These are phyloP conservation scores for Rhamphomyia laevipes DNA, from an alignment of 2,888 invertebrate genomes.

Conservation along the genomic window DNA sequence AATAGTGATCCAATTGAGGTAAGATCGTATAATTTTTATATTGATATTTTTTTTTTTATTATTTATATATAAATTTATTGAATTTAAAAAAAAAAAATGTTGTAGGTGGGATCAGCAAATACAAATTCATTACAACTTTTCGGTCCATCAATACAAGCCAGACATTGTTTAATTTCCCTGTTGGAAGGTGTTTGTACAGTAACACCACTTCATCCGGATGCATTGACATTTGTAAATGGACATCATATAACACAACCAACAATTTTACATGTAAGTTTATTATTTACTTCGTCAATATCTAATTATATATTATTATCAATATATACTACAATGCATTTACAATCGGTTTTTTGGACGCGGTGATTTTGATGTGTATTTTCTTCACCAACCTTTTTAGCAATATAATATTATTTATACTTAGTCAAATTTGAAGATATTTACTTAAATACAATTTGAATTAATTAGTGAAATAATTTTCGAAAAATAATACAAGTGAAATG, in stretches of 20 bases:
- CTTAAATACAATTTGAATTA: too few relatives aligned
- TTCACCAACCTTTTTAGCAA: too few relatives aligned
- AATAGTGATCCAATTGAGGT: slow-evolving; percentile 56
- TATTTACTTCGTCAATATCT: too few relatives aligned
- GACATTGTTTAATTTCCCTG: slow-evolving; percentile 90
- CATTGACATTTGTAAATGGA: slow-evolving; percentile 89
- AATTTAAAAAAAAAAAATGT: neutral
- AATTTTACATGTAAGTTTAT: slow-evolving; percentile 64
- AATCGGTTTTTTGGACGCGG: too few relatives aligned
- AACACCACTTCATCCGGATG: slow-evolving; percentile 86
- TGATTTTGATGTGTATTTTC: too few relatives aligned
- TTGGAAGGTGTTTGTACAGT: slow-evolving; percentile 87
- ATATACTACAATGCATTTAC: too few relatives aligned
- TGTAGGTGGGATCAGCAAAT: slow-evolving; percentile 63
- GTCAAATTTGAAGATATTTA: too few relatives aligned
- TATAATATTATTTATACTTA: too few relatives aligned
- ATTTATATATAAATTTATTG: neutral
- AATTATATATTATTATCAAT: too few relatives aligned
- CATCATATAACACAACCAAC: slow-evolving; percentile 87
- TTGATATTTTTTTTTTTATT: slow-evolving; percentile 3
- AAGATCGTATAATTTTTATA: slow-evolving; percentile 8
- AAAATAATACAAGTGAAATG: too few relatives aligned
- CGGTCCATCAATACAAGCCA: slow-evolving; percentile 84
- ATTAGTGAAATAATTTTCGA: too few relatives aligned
- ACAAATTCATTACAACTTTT: slow-evolving; percentile 66